phyloP scores from a whole-genome alignment of 2,797 vertebrate genomes.

The Xiphophorus birchmanni region DNA sequence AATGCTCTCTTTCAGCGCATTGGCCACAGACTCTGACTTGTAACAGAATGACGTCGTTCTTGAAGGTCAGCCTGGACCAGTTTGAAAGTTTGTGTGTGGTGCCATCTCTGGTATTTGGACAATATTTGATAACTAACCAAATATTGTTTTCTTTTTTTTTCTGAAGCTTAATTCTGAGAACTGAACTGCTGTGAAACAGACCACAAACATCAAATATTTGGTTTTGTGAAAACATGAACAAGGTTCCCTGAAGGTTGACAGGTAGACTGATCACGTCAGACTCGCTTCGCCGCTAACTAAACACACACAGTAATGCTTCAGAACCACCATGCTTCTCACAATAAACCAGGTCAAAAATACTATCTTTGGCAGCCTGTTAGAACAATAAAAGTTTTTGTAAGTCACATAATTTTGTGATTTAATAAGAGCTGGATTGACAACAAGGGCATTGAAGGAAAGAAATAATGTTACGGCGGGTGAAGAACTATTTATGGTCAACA shows the following conservation, averaged over 20 bases:
- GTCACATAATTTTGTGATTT: no score
- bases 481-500: neutral
- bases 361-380: neutral
- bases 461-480: neutral
- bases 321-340: neutral
- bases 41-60: constrained; percentile 21
- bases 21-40: constrained; percentile 23
- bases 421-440: neutral
- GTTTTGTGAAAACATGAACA: constrained; percentile 22
- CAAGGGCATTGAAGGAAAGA: neutral
- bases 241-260: constrained; percentile 12
- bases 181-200: neutral
- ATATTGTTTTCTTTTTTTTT: constrained; percentile 5
- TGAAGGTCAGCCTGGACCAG: constrained; percentile 32
- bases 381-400: neutral
- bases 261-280: neutral
- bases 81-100: constrained; percentile 30
- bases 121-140: constrained; percentile 39
- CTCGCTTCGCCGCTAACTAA: neutral
- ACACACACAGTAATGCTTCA: neutral
- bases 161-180: constrained; percentile 36
- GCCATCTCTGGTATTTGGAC: constrained; percentile 39
- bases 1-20: constrained; percentile 7
- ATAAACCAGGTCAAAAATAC: neutral
- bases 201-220: constrained; percentile 18